A percentile compares a stretch with the other conserved stretches of the same genome.
These are phyloP conservation scores for Stratiolaelaps scimitus DNA, from an alignment of 1,140 invertebrate species.

Conservation along the genomic window DNA sequence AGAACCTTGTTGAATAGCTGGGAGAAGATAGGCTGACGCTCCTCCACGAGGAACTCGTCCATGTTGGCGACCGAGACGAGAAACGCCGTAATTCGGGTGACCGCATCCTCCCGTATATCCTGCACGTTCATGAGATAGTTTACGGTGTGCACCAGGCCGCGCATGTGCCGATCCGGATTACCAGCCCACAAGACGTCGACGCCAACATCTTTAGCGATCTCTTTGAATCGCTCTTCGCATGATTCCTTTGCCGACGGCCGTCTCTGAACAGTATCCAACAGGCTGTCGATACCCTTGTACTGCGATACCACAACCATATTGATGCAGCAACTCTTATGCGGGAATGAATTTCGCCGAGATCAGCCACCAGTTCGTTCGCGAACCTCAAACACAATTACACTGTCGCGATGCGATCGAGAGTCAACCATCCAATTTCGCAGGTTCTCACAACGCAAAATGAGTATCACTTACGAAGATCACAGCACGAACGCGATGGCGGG, in stretches of 20 bases:
- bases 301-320: no score
- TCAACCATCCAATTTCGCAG: no score
- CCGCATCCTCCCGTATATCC: conserved; percentile 11
- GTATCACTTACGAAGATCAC: no score
- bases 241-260: conserved; percentile 11
- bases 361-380: no score
- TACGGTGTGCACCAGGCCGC: background rate
- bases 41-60: background rate
- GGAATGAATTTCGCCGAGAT: no score
- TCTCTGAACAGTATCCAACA: conserved; percentile 6
- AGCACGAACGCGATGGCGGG: no score
- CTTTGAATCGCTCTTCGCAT: conserved; percentile 3
- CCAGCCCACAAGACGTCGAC: background rate
- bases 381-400: no score
- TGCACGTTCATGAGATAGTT: background rate
- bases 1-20: conserved; percentile 11
- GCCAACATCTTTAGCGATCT: background rate
- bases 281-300: background rate
- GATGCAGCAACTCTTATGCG: no score
- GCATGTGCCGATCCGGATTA: background rate
- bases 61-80: background rate
- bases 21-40: background rate
- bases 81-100: background rate
- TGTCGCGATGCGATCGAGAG: no score
- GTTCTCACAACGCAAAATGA: no score